Evolutionary conservation across 2,888 invertebrate genomes (phyloP).

Genomic region (Hoplodrina blanda): DNA sequence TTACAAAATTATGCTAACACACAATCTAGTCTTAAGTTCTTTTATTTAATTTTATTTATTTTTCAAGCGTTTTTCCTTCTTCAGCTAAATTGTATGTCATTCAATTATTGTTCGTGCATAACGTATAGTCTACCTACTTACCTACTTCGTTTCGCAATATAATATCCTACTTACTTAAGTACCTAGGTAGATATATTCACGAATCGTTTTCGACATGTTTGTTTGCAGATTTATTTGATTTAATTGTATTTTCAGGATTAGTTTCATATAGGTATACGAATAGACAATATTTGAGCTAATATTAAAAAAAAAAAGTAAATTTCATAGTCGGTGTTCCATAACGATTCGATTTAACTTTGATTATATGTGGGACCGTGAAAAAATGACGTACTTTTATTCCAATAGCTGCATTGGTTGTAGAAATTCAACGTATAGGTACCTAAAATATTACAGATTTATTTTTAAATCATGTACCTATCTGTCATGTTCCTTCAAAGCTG

Average conservation of each 20-base stretch:
- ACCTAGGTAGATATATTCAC: background rate
- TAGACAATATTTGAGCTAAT: constrained; percentile 6
- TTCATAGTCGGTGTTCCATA: constrained; percentile 40
- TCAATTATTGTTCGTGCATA: constrained; percentile 40
- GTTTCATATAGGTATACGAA: constrained; percentile 8
- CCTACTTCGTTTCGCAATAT: background rate
- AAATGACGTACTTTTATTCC: constrained; percentile 11
- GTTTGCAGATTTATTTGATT: too few relatives aligned
- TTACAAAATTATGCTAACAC: background rate
- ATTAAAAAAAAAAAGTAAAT: constrained; percentile 33
- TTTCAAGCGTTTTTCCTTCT: background rate
- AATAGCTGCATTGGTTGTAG: constrained; percentile 1
- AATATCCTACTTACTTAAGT: background rate
- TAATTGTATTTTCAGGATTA: background rate
- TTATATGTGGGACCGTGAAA: constrained; percentile 40
- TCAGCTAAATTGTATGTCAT: background rate
- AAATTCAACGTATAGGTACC: background rate
- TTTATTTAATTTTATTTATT: constrained; percentile 1
- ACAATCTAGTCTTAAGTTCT: background rate
- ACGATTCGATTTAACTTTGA: constrained; percentile 38
- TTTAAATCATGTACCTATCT: background rate
- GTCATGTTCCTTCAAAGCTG: background rate
- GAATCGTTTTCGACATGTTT: background rate
- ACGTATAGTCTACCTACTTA: constrained; percentile 1
- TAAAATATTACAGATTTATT: background rate